These are phyloP conservation scores for Sepioteuthis lessoniana DNA, from an alignment of 2,888 invertebrate species.

Conservation along the genomic window DNA sequence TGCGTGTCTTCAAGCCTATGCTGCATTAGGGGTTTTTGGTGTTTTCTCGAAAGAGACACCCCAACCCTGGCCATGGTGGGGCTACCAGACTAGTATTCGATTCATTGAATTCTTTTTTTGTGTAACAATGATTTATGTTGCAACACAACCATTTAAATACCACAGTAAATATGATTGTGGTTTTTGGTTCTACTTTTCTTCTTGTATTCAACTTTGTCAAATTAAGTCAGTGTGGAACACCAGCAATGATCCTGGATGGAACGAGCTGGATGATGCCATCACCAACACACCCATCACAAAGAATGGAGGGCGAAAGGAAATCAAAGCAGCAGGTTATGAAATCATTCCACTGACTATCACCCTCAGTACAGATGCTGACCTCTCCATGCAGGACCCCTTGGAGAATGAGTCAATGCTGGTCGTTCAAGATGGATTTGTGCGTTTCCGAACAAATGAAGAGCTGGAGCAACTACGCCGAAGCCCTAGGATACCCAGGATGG, in stretches of 20 bases:
- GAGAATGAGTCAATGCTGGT: slow-evolving; percentile 83
- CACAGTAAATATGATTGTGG: slow-evolving; percentile 53
- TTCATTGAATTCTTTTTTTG: slow-evolving; percentile 91
- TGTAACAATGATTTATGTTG: slow-evolving; percentile 87
- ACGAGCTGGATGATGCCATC: slow-evolving; percentile 49
- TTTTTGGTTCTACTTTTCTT: slow-evolving; percentile 53
- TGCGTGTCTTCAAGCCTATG: slow-evolving; percentile 89
- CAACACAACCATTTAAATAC: slow-evolving; percentile 79
- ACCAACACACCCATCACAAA: not conserved
- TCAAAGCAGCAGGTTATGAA: slow-evolving; percentile 47
- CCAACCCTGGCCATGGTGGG: slow-evolving; percentile 90
- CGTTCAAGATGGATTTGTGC: slow-evolving; percentile 91
- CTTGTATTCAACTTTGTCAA: slow-evolving; percentile 56
- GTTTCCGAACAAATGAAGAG: slow-evolving; percentile 84
- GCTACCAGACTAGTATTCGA: slow-evolving; percentile 89
- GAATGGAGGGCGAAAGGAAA: slow-evolving; percentile 35
- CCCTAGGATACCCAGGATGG: slow-evolving; percentile 41
- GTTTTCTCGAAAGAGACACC: slow-evolving; percentile 74
- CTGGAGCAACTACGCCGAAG: slow-evolving; percentile 50
- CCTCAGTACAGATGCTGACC: slow-evolving; percentile 35
- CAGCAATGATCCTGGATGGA: slow-evolving; percentile 51
- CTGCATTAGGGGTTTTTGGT: slow-evolving; percentile 81
- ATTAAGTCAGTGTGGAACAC: slow-evolving; percentile 49
- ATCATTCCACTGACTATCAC: slow-evolving; percentile 43
- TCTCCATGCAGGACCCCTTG: slow-evolving; percentile 48